These are phyloP conservation scores for Phalloptychus januarius DNA, from an alignment of 2,797 vertebrate species.

Conservation along the genomic window DNA sequence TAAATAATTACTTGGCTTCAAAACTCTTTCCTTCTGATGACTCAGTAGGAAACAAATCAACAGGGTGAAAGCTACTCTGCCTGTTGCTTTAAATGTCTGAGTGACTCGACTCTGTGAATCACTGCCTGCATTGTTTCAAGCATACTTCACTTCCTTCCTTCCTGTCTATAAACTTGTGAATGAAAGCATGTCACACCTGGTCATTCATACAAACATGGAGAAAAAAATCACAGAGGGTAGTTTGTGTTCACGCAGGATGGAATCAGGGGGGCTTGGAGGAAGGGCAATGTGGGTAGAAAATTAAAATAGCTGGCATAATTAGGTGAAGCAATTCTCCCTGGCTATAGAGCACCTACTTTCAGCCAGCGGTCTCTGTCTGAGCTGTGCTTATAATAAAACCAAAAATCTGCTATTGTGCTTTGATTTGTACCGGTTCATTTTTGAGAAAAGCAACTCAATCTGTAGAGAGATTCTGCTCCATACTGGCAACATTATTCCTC, in stretches of 20 bases:
- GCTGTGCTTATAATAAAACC: not conserved
- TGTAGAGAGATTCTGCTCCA: not conserved
- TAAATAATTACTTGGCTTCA: not conserved
- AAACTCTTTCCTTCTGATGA: not conserved
- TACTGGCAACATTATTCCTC: not conserved
- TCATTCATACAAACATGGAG: constrained; percentile 32
- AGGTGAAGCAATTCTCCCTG: constrained; percentile 43
- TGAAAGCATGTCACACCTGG: constrained; percentile 52
- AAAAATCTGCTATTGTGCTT: not conserved
- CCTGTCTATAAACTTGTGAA: constrained; percentile 47
- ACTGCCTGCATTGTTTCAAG: constrained; percentile 44
- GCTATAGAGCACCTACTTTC: constrained; percentile 48
- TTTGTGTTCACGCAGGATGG: constrained; percentile 6
- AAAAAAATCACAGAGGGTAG: not conserved
- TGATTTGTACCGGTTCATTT: not conserved
- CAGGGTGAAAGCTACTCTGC: not conserved
- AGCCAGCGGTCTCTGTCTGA: constrained; percentile 2
- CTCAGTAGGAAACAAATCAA: not conserved
- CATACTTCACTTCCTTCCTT: constrained; percentile 50
- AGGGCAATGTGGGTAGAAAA: constrained; percentile 15
- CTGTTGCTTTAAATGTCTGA: constrained; percentile 25
- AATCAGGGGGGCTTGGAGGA: constrained; percentile 1
- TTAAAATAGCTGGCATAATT: constrained; percentile 45
- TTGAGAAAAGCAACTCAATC: not conserved
- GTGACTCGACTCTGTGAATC: constrained; percentile 35